Evolutionary conservation across 2,888 invertebrate species (phyloP), one percentile per base, ranked within the genome.

Genomic region (Epinotia bilunana): DNA sequence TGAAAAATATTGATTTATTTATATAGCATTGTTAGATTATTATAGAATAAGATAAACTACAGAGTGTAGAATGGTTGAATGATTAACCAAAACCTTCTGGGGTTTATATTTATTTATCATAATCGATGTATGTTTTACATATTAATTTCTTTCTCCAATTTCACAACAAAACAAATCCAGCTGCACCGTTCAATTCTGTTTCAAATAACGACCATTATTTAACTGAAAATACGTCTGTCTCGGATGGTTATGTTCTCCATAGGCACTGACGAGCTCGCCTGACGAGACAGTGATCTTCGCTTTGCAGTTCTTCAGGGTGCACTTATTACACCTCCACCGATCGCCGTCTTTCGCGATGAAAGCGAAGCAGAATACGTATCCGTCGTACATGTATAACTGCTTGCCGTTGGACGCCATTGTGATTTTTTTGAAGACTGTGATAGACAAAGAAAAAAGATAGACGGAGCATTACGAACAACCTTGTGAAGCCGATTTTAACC

Each of bases 311-410:
- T n/a, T 53, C 53, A 28, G 13, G 28, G 58, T 60, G 7, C 74
- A 74, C n/a, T 65, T 60, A 43, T 39, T 74, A 58, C 76, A 76
- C 13, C 76, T 43, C 74, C 74, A 74, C 3, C 39, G 49, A 2
- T 58, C 60, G 18, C 74, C 74, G 2, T 46, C 39, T n/a, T 28
- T 70, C 5, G 67, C 55, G 55, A 11, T 67, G 53, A 43, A 43
- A 2, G 67, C 67, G 62, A 63, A 76, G 58, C 76, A 74, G 62
- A 55, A 76, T 2, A 70, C 55, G 62, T 49, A 74, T 1, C 74
- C 74, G 5, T 76, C 57, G 39, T 63, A 67, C 76, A 76, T 76
- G 49, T 70, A 76, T 13, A 71, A 65, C 39, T 74, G 33, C 20
- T 16, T 74, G 6, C 74, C 71, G 20, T 12, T 65, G 13, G 39